Evolutionary conservation across 1,140 invertebrate species (phyloP).

Genomic region (Formica exsecta): DNA sequence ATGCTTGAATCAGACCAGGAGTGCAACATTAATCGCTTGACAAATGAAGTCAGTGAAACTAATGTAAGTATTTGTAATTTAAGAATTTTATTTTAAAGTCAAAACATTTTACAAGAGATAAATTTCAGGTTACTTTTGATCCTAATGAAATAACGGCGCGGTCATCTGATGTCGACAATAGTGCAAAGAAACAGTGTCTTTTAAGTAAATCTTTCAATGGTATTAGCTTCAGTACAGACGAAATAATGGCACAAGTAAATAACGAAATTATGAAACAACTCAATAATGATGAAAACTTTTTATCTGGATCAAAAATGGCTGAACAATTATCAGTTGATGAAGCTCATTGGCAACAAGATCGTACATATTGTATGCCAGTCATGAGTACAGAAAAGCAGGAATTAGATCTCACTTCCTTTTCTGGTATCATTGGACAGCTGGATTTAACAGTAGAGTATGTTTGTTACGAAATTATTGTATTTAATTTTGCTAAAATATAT

Average conservation of each 20-base stretch:
- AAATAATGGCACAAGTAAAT: not conserved
- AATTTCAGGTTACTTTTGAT: constrained; percentile 79
- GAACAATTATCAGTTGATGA: constrained; percentile 79
- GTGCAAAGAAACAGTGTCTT: constrained; percentile 47
- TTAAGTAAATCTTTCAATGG: constrained; percentile 44
- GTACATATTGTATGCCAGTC: constrained; percentile 61
- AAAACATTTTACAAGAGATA: constrained; percentile 8
- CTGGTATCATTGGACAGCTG: constrained; percentile 81
- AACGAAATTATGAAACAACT: constrained; percentile 73
- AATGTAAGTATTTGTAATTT: constrained; percentile 55
- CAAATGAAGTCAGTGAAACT: constrained; percentile 27
- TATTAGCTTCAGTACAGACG: constrained; percentile 75
- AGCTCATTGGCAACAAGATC: constrained; percentile 77
- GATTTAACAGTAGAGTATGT: constrained; percentile 80
- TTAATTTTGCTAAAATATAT: constrained; percentile 16
- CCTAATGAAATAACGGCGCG: constrained; percentile 81
- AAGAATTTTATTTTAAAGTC: constrained; percentile 10
- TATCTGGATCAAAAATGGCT: constrained; percentile 76
- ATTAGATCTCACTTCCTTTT: constrained; percentile 80
- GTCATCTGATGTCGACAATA: constrained; percentile 78
- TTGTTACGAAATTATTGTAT: constrained; percentile 5
- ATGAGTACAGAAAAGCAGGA: constrained; percentile 70
- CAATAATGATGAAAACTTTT: constrained; percentile 77
- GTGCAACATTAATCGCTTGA: not conserved
- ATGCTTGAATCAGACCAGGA: constrained; percentile 13